A percentile compares a stretch with the other conserved stretches of the same genome.
These are phyloP conservation scores for Rhaphigaster nebulosa DNA, from an alignment of 2,888 invertebrate species.

Conservation along the genomic window DNA sequence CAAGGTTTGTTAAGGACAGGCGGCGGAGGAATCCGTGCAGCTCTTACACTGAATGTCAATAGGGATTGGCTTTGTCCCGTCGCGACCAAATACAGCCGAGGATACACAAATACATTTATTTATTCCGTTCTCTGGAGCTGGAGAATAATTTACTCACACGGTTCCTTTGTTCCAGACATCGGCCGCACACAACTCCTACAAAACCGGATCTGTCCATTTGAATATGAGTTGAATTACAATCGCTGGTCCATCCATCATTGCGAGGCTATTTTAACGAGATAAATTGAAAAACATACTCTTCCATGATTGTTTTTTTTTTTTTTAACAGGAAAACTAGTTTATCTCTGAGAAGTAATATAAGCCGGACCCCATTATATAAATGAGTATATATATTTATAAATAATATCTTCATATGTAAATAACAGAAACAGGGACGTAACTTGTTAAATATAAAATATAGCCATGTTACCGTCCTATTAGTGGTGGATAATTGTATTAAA, in stretches of 20 bases:
- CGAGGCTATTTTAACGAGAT: not conserved
- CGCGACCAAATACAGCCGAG: conserved; percentile 36
- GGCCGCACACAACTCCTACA: not conserved
- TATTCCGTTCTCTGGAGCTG: not conserved
- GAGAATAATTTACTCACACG: conserved; percentile 25
- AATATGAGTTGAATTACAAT: conserved; percentile 39
- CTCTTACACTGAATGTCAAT: conserved; percentile 40
- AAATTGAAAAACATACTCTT: conserved; percentile 48
- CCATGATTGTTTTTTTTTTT: not conserved
- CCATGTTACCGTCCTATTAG: not conserved
- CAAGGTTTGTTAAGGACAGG: conserved; percentile 11
- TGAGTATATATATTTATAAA: not conserved
- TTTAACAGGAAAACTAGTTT: not conserved
- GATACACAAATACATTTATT: conserved; percentile 48
- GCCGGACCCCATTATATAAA: not conserved
- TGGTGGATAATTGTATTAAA: not conserved
- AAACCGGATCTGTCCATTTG: conserved; percentile 41
- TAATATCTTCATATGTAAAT: not conserved
- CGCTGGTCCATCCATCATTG: conserved; percentile 4
- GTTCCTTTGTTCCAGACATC: conserved; percentile 15
- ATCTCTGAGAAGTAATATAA: not conserved
- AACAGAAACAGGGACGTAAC: not conserved
- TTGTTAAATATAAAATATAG: not conserved
- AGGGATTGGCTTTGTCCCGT: not conserved
- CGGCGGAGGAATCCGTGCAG: not conserved